Conservation (phyloP, 2,888 invertebrate genomes). For the Charanyca ferruginea region DNA sequence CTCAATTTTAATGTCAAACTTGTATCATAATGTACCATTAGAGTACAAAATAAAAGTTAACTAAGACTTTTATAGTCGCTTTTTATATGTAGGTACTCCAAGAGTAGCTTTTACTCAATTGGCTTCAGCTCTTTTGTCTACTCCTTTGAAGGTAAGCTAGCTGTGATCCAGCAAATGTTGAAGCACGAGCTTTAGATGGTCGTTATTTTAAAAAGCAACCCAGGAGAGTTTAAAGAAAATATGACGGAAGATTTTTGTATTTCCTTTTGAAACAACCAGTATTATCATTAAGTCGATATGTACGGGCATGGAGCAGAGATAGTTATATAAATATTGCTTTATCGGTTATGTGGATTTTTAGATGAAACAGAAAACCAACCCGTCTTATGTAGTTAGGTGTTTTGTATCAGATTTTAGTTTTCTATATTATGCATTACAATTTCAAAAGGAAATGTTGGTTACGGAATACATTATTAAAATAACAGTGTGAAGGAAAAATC, state of each 20-base stretch:
- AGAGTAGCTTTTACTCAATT: constrained; percentile 50
- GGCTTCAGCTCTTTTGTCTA: constrained; percentile 59
- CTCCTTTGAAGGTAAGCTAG: constrained; percentile 58
- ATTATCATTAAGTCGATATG: constrained; percentile 41
- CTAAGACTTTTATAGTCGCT: constrained; percentile 7
- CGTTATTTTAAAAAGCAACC: constrained; percentile 63
- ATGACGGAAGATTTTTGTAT: constrained; percentile 43
- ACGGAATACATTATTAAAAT: constrained; percentile 42
- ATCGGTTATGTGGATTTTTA: constrained; percentile 8
- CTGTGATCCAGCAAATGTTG: constrained; percentile 59
- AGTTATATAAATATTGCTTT: constrained; percentile 24
- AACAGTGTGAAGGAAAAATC: constrained; percentile 31
- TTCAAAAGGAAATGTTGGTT: background rate
- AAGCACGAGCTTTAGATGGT: constrained; percentile 58
- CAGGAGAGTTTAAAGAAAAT: constrained; percentile 43
- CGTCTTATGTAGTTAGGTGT: background rate
- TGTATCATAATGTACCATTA: no score
- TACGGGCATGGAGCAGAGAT: background rate
- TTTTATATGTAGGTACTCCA: constrained; percentile 27
- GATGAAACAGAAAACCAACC: constrained; percentile 7
- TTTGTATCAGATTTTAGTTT: constrained; percentile 19
- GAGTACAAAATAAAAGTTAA: background rate
- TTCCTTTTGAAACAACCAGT: constrained; percentile 23
- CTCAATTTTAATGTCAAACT: no score
- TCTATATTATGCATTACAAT: background rate